Conservation (phyloP, 2,888 invertebrate genomes). For the Brassicogethes aeneus region DNA sequence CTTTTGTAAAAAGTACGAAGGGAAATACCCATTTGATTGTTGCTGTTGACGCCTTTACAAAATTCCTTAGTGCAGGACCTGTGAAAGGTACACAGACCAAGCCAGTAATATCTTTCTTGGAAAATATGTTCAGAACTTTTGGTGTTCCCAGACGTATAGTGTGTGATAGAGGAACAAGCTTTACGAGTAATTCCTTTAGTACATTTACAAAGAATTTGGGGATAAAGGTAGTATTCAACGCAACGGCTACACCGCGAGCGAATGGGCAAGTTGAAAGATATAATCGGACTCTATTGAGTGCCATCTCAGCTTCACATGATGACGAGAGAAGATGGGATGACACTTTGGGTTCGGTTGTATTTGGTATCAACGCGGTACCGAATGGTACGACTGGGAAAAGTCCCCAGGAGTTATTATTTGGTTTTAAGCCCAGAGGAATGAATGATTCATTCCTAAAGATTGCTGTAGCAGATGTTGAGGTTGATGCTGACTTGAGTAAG, state of each 20-base stretch:
- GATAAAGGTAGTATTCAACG: conserved; percentile 18
- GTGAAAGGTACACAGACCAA: no score
- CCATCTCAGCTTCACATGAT: conserved; percentile 12
- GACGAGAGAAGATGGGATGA: conserved; percentile 21
- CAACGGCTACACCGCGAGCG: conserved; percentile 22
- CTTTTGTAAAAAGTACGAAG: conserved; percentile 17
- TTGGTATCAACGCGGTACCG: conserved; percentile 18
- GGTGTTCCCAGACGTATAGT: no score
- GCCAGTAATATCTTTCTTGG: no score
- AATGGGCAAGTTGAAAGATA: conserved; percentile 24
- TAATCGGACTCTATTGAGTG: conserved; percentile 17
- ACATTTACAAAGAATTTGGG: no score
- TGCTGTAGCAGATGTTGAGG: conserved; percentile 11
- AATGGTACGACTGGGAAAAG: conserved; percentile 17
- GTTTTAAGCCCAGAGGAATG: conserved; percentile 17
- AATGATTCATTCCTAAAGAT: conserved; percentile 15
- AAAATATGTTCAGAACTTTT: no score
- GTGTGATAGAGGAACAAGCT: no score
- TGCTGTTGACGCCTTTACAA: no score
- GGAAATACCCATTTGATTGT: no score
- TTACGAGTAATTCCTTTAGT: no score
- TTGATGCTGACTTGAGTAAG: conserved; percentile 6
- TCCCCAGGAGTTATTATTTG: conserved; percentile 20
- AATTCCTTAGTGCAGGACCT: no score
- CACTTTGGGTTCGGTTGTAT: conserved; percentile 12